Base-by-base conservation (phyloP, 2,888 invertebrate species). In the Pollenia angustigena region DNA sequence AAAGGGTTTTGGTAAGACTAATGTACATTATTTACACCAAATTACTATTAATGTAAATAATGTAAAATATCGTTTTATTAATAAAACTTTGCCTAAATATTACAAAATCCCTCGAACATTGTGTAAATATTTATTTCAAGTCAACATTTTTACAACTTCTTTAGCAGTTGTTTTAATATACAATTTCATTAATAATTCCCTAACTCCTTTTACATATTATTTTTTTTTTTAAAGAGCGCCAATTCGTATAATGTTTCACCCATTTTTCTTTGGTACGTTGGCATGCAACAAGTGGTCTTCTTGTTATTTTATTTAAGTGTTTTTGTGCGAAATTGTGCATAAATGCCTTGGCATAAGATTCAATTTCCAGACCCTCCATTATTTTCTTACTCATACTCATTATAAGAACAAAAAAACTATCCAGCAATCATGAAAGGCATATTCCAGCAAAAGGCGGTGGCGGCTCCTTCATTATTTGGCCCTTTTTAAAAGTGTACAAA, bases 251-350 rank as follows among this genome's bases (percentile, higher is more conserved):
- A 50, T 66, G 14, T 66, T 23, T 42, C 18, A 58, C 6, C 11
- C 23, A 50, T 48, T 18, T 50, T 42, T 69, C 42, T 23, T 56
- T 64, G 18, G 44, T 16, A 14, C 11, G 42, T 44, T 40, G 54
- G 18, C 40, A 71, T 78, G 78, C 85, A 85, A 85, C 85, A 85
- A 85, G 85, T 85, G 80, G 52, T 48, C 16, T 48, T 66, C 52
- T 50, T 79, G n/a, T 42, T n/a, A 7, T 56, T 72, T 58, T 72
- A 42, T 66, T 44, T 14, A 46, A 66, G 66, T 72, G 46, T 12
- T 54, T 71, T 50, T 18, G 8, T 23, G n/a, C 4, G 56, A 64
- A 72, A 64, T 85, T 74, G 79, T 71, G 72, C 76, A 75, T n/a
- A 81, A 68, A 80, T 66, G 71, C 42, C 58, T 56, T 48, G 14